phyloP scores from a whole-genome alignment of 2,888 invertebrate species.

The Adelognathus sp. region DNA sequence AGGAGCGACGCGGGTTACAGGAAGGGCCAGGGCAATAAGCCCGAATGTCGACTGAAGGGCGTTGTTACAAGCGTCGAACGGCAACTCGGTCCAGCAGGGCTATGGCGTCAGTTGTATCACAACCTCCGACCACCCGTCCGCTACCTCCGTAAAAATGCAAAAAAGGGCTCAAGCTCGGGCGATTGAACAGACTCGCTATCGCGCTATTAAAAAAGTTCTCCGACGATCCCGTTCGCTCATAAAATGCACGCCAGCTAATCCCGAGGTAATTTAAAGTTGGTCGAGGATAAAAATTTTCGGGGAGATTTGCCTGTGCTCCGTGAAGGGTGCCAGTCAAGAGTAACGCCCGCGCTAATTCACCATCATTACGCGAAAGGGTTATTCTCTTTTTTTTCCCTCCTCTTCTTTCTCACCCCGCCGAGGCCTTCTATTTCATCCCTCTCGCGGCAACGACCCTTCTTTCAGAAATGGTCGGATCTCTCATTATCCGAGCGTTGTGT shows the following conservation, averaged over 20 bases:
- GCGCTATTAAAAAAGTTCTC: constrained; percentile 71
- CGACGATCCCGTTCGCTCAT: constrained; percentile 68
- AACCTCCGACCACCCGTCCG: too few species aligned
- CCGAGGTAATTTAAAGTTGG: constrained; percentile 68
- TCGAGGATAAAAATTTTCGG: constrained; percentile 50
- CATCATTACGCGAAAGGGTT: constrained; percentile 71
- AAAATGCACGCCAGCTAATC: constrained; percentile 72
- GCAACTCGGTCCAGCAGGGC: background rate
- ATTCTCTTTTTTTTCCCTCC: constrained; percentile 56
- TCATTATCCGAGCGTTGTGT: constrained; percentile 39
- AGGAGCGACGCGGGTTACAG: constrained; percentile 23
- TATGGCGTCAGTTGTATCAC: constrained; percentile 40
- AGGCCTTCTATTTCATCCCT: constrained; percentile 18
- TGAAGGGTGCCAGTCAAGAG: constrained; percentile 53
- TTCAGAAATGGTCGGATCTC: constrained; percentile 38
- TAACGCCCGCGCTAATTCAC: constrained; percentile 69
- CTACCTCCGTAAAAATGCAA: constrained; percentile 68
- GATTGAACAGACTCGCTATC: constrained; percentile 45
- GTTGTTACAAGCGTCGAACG: constrained; percentile 32
- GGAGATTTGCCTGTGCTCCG: constrained; percentile 22
- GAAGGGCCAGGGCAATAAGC: constrained; percentile 32
- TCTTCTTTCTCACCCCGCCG: constrained; percentile 35
- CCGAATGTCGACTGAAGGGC: constrained; percentile 40
- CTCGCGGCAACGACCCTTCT: constrained; percentile 42
- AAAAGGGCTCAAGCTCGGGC: constrained; percentile 62